These are phyloP conservation scores for Entelurus aequoreus DNA, from an alignment of 2,113 vertebrate genomes.

Conservation along the genomic window DNA sequence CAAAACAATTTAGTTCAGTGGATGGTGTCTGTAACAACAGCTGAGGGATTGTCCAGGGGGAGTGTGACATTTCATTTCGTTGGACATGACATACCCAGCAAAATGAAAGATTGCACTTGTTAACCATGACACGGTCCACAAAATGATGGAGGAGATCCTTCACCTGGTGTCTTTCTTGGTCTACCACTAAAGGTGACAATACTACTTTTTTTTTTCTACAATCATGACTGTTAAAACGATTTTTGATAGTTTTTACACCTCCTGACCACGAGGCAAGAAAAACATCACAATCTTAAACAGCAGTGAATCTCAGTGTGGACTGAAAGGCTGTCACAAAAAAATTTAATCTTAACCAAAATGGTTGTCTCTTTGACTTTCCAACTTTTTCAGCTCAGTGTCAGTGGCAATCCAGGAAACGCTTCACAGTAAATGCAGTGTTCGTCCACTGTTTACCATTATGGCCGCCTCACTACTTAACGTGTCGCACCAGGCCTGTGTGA, in stretches of 20 bases:
- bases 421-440: neutral
- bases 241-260: slow-evolving; percentile 2
- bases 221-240: neutral
- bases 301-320: slow-evolving; percentile 1
- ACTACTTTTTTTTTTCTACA: neutral
- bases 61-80: neutral
- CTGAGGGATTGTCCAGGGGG: neutral
- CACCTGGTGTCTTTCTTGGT: too few relatives aligned
- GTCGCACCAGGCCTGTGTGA: too few relatives aligned
- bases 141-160: too few relatives aligned
- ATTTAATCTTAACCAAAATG: neutral
- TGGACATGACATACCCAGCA: neutral
- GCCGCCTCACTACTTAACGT: neutral
- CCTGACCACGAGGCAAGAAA: neutral
- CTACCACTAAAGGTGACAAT: too few relatives aligned
- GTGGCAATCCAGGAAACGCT: neutral
- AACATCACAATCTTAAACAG: neutral
- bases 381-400: neutral
- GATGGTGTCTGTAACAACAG: slow-evolving; percentile 1
- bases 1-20: neutral
- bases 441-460: neutral
- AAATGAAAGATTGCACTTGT: neutral
- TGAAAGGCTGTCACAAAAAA: slow-evolving; percentile 7
- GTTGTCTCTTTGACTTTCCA: neutral
- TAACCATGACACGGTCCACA: too few relatives aligned